Evolutionary conservation across 1,140 invertebrate species (phyloP).

Genomic region (Eciton burchellii): DNA sequence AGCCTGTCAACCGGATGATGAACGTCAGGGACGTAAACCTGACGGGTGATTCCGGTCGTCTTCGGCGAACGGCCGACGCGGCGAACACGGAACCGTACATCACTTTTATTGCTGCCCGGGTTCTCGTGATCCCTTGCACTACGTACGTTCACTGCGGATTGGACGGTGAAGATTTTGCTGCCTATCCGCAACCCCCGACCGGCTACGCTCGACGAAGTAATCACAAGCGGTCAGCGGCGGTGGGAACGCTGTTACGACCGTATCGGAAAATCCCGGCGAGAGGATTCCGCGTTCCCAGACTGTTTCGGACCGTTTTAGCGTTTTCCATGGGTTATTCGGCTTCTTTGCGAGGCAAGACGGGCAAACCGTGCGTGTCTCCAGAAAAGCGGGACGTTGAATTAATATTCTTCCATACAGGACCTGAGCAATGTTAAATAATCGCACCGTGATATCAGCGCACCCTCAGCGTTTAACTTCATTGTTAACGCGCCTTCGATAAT

Average conservation of each 20-base stretch:
- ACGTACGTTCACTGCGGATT: constrained; percentile 56
- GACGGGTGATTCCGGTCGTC: constrained; percentile 78
- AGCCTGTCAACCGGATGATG: constrained; percentile 82
- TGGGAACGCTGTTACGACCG: constrained; percentile 42
- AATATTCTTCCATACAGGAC: not conserved
- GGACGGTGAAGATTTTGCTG: constrained; percentile 63
- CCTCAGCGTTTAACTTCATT: too few species aligned
- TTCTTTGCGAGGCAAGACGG: not conserved
- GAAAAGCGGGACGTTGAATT: not conserved
- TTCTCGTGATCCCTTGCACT: constrained; percentile 60
- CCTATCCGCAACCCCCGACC: constrained; percentile 40
- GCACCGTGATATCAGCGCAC: too few species aligned
- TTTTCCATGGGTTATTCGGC: constrained; percentile 24
- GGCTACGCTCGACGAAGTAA: constrained; percentile 51
- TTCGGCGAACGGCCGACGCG: constrained; percentile 62
- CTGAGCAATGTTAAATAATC: too few species aligned
- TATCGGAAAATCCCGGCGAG: constrained; percentile 51
- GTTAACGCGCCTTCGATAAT: too few species aligned
- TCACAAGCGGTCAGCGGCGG: constrained; percentile 49
- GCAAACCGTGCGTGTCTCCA: not conserved
- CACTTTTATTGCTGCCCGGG: constrained; percentile 81
- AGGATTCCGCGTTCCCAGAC: constrained; percentile 46
- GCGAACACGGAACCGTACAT: constrained; percentile 77
- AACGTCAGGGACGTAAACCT: constrained; percentile 81
- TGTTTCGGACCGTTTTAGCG: constrained; percentile 35